Conservation (phyloP, 2,113 vertebrate species). For the Spea multiplicata region DNA sequence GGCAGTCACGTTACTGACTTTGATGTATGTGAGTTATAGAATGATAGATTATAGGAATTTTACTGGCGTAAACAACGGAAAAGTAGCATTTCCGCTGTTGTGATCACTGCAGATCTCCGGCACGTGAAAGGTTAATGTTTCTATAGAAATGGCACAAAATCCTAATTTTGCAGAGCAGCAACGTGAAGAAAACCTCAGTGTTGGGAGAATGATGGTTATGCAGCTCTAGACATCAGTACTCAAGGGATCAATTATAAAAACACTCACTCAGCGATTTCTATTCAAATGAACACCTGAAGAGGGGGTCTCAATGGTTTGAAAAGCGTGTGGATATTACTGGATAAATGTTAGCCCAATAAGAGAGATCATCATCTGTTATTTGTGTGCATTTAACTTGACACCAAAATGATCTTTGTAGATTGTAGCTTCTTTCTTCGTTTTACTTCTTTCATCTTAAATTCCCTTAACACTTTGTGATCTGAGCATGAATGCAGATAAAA, state of each 20-base stretch:
- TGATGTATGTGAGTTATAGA: too few relatives aligned
- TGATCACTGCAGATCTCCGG: constrained; percentile 51
- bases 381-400: constrained; percentile 84
- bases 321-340: constrained; percentile 82
- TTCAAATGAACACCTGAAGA: constrained; percentile 93
- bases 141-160: constrained; percentile 75
- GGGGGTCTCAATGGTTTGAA: constrained; percentile 78
- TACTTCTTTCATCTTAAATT: constrained; percentile 66
- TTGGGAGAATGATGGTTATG: constrained; percentile 81
- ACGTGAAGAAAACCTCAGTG: constrained; percentile 68
- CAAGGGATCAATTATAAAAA: constrained; percentile 90
- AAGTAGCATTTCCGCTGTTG: not conserved
- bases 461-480: constrained; percentile 73
- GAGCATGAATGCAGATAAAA: constrained; percentile 52
- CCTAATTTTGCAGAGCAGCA: constrained; percentile 81
- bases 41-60: too few relatives aligned
- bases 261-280: constrained; percentile 86
- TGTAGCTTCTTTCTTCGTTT: constrained; percentile 57
- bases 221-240: constrained; percentile 76
- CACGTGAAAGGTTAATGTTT: constrained; percentile 74
- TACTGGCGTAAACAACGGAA: too few relatives aligned
- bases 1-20: too few relatives aligned
- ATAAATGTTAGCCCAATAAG: constrained; percentile 85
- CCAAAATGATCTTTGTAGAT: constrained; percentile 78
- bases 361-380: constrained; percentile 81